phyloP scores from a whole-genome alignment of 2,113 vertebrate species.

The Dromas ardeola region DNA sequence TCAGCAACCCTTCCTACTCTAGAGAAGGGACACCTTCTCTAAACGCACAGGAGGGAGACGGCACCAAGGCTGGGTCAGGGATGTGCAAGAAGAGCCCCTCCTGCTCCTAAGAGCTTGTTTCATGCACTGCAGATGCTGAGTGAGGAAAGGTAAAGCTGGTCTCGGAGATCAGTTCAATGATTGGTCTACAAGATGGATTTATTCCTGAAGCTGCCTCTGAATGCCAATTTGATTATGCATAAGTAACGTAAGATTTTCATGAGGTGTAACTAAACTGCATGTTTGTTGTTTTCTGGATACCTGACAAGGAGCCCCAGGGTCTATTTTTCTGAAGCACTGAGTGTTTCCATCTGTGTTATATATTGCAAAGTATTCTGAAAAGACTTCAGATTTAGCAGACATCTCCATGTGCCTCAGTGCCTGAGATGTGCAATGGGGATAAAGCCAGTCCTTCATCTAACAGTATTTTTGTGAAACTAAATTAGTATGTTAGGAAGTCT shows the following conservation, averaged over 20 bases:
- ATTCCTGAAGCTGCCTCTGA: not conserved
- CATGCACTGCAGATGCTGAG: not conserved
- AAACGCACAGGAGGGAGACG: not conserved
- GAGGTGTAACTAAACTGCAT: not conserved
- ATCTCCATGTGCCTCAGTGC: not conserved
- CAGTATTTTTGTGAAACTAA: not conserved
- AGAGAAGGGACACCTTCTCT: not conserved
- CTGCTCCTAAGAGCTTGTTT: not conserved
- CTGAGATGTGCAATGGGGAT: not conserved
- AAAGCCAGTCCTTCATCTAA: not conserved
- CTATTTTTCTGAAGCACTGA: not conserved
- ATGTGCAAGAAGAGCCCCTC: not conserved
- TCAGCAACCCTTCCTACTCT: not conserved
- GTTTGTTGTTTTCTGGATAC: not conserved
- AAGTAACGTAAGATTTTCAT: not conserved
- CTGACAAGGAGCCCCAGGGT: not conserved
- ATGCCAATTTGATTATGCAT: not conserved
- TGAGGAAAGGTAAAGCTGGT: not conserved
- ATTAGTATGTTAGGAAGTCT: not conserved
- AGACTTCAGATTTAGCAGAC: not conserved
- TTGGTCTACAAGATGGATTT: not conserved
- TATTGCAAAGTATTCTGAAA: not conserved
- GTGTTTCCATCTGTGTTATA: not conserved
- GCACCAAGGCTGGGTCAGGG: too few species aligned
- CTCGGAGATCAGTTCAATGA: not conserved